A percentile compares a stretch with the other conserved stretches of the same genome.
These are phyloP conservation scores for Odontamblyopus lacepedii DNA, from an alignment of 2,797 vertebrate genomes.

Conservation along the genomic window DNA sequence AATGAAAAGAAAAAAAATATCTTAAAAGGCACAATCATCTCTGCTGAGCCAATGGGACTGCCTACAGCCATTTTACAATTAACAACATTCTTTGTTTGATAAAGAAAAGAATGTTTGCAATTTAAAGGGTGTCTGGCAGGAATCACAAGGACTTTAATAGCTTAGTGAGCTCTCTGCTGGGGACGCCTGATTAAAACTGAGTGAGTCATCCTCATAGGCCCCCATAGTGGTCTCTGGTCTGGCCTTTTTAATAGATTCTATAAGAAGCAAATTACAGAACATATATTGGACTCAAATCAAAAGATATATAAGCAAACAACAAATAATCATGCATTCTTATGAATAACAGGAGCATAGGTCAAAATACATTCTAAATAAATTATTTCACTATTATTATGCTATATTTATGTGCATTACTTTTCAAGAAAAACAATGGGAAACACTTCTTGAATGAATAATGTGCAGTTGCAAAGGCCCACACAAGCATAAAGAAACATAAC, in stretches of 20 bases:
- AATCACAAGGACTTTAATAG: conserved; percentile 41
- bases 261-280: conserved; percentile 2
- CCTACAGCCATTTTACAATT: conserved; percentile 64
- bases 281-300: background rate
- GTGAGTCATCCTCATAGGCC: conserved; percentile 51
- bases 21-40: conserved; percentile 54
- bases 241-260: conserved; percentile 27
- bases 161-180: conserved; percentile 25
- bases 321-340: no score
- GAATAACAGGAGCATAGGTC: background rate
- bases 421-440: background rate
- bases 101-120: conserved; percentile 63
- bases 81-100: conserved; percentile 64
- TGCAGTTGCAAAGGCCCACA: background rate
- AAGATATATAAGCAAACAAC: no score
- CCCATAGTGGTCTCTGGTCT: conserved; percentile 50
- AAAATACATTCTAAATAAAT: background rate
- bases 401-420: no score
- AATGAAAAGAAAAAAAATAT: conserved; percentile 49
- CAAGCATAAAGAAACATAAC: conserved; percentile 4
- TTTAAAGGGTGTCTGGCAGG: conserved; percentile 49
- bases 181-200: conserved; percentile 41
- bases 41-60: conserved; percentile 55
- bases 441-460: conserved; percentile 13
- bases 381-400: no score